Evolutionary conservation across 2,797 vertebrate species (phyloP), one percentile per base, ranked within the genome.

Genomic region (Arremon brunneinucha): DNA sequence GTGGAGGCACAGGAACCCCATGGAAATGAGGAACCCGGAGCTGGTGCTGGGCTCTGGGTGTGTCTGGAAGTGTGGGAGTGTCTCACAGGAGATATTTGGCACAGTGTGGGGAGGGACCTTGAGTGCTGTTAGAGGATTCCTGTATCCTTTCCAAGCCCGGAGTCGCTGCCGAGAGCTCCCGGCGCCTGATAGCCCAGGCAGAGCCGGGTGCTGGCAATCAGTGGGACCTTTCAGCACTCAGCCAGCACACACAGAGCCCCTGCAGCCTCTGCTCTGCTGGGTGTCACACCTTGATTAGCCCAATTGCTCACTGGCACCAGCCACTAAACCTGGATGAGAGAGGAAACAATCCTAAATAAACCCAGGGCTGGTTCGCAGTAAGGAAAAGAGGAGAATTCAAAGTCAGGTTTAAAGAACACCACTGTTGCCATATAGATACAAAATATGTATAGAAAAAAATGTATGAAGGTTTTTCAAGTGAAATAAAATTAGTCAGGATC

Each of bases 241-340:
- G 76, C 84, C 89, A 82, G 10, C 95, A 59, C 87, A 27, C 43
- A 47, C 14, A 68, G 85, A 75, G 77, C 80, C 82, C 76, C 30
- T 75, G 78, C 87, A 90, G 94, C 92, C 88, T 90, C 77, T 67
- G 86, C 72, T 70, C 80, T 79, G 83, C 83, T 12, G 32, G 77
- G 50, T 93, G 90, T 79, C 39, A 7, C 90, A 92, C 93, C 93
- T 89, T 70, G 81, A 89, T 92, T 90, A 89, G 70, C 5, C 2
- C 70, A 74, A 49, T 59, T 92, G 90, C 80, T 79, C 91, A 22
- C 3, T 95, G 90, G 92, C 94, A 94, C 60, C 70, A 67, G 8
- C 19, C 12, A 4, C 67, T 46, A 18, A 35, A 30, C 1, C 0
- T 18, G n/a, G 44, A 53, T 8, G 47, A 19, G 35, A 50, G 83